phyloP scores from a whole-genome alignment of 2,888 invertebrate genomes.

The Schrankia costaestrigalis region DNA sequence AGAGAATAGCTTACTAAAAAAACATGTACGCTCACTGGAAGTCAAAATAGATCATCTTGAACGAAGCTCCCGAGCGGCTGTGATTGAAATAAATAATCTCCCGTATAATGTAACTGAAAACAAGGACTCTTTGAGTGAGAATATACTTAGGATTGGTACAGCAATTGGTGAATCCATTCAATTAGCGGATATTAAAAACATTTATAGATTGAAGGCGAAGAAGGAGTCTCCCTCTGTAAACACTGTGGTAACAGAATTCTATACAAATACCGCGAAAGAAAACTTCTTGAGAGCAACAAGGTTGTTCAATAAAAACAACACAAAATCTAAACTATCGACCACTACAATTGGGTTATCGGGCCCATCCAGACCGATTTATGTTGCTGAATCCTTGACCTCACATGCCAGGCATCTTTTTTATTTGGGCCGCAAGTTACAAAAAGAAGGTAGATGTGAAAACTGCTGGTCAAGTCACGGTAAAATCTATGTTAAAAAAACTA shows the following conservation, averaged over 20 bases:
- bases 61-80: neutral
- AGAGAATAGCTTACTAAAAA: neutral
- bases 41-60: neutral
- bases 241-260: neutral
- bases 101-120: neutral
- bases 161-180: neutral
- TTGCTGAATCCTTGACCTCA: conserved; percentile 1
- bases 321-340: neutral
- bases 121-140: neutral
- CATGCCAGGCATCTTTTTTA: conserved; percentile 1
- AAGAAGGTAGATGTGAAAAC: too few relatives aligned
- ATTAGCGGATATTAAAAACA: neutral
- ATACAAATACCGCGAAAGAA: neutral
- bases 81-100: neutral
- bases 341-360: neutral
- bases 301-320: neutral
- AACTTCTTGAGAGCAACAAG: neutral
- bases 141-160: neutral
- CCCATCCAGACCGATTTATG: neutral
- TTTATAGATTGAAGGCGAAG: neutral
- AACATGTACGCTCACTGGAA: neutral
- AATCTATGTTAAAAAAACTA: conserved; percentile 1
- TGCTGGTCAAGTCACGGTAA: conserved; percentile 2
- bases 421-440: neutral
- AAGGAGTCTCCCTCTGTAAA: neutral